A percentile compares a stretch with the other conserved stretches of the same genome.
Conservation (phyloP, 2,888 invertebrate species). For the Drosophila austrosaltans region DNA sequence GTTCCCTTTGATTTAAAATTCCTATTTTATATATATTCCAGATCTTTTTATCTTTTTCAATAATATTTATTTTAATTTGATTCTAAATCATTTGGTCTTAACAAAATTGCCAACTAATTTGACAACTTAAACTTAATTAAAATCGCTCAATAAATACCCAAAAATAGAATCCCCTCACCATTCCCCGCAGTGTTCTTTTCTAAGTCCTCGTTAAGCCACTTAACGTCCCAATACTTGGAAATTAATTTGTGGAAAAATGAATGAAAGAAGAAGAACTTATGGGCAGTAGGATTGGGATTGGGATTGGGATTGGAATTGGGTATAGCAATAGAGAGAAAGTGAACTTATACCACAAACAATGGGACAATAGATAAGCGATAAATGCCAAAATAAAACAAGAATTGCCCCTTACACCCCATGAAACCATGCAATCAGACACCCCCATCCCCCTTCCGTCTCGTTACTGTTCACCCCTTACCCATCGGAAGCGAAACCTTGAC, state of each 20-base stretch:
- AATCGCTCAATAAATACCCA: conserved; percentile 26
- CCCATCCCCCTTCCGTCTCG: background rate
- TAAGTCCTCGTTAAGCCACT: conserved; percentile 71
- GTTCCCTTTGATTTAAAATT: too few species aligned
- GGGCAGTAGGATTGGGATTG: background rate
- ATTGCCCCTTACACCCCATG: conserved; percentile 14
- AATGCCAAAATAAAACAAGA: conserved; percentile 63
- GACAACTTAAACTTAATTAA: conserved; percentile 67
- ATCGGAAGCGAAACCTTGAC: background rate
- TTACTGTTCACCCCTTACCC: too few species aligned
- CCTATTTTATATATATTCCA: too few species aligned
- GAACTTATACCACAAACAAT: conserved; percentile 29
- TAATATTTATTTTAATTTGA: background rate
- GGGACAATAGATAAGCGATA: conserved; percentile 67
- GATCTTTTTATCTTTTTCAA: too few species aligned
- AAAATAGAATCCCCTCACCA: conserved; percentile 13
- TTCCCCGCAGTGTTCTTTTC: conserved; percentile 28
- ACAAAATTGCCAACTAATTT: conserved; percentile 69
- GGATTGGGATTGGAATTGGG: background rate
- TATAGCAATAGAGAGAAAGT: background rate
- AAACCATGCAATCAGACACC: background rate
- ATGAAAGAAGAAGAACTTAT: background rate
- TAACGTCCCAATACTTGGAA: conserved; percentile 60
- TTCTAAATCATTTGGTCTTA: conserved; percentile 9
- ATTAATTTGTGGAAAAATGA: conserved; percentile 60